Base-by-base conservation (phyloP, 2,888 invertebrate genomes). In the Drosophila cyrtoloma region DNA sequence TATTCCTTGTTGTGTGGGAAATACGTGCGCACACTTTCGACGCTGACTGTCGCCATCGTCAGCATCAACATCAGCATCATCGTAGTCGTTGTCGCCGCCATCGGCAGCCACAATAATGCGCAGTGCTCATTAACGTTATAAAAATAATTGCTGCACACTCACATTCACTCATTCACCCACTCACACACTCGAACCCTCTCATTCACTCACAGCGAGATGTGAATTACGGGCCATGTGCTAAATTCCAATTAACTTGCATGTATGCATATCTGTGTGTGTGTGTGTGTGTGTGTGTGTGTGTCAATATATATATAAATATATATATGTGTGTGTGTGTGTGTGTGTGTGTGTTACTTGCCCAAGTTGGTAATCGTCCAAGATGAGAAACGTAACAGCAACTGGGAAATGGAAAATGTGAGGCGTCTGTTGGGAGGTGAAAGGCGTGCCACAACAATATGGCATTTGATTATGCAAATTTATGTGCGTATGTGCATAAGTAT, bases 391-490 rank as follows among this genome's bases (percentile, higher is more conserved):
- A 51, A 72, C 65, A 61, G 55, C 57, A 78, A 59, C 62, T 56
- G 55, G 35, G 26, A 63, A 61, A 39, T 37, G 62, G 50, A 37
- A 28, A 26, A 39, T 28, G 53, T 19, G 30, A 14, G 61, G 51
- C 50, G 69, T 52, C 26, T 19, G 37, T n/a, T 4, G 28, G 50
- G 50, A 22, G 33, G 50, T 28, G 55, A n/a, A 22, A 30, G 67
- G 53, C 53, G 77, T 39, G 47, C 51, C 71, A 61, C 76, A 81
- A 78, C 86, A 88, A 84, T 90, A 86, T 90, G 86, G 70, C 86
- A 90, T 90, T 89, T 90, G 90, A 90, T 90, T 86, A 86, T 90
- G 89, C 84, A 90, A 88, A 88, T 87, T 69, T 67, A 47, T 62
- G 44, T 37, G 22, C 60, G 57, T 30, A 47, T 70, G 58, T 35